Percentiles rank a stretch among this genome's conserved stretches.
phyloP scores from a whole-genome alignment of 53 echinoderm and acorn worm species.

The Arbacia lixula region DNA sequence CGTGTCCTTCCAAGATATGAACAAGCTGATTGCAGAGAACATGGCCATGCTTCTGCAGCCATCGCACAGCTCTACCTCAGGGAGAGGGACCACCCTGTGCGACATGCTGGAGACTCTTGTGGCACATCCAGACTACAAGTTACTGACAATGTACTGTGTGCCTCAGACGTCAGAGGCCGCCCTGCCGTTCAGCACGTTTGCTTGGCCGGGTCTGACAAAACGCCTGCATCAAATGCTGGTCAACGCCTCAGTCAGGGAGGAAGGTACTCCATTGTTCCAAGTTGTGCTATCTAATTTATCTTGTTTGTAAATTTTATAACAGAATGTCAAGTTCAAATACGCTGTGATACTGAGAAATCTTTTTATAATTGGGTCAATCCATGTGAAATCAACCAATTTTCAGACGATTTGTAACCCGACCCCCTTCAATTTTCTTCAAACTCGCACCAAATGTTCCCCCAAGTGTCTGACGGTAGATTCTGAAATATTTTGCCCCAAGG shows the following conservation, averaged over 20 bases:
- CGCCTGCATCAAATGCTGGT: constrained; percentile 92
- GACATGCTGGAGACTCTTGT: constrained; percentile 76
- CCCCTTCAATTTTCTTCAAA: too few species aligned
- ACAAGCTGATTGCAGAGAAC: constrained; percentile 72
- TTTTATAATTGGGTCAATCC: too few species aligned
- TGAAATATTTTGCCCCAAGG: too few species aligned
- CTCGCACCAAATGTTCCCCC: too few species aligned
- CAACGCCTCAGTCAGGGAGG: constrained; percentile 78
- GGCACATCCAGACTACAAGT: constrained; percentile 94
- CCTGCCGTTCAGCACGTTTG: constrained; percentile 87
- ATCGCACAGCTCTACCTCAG: neutral
- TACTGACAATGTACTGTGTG: constrained; percentile 81
- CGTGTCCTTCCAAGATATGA: constrained; percentile 92
- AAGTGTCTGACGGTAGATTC: too few species aligned
- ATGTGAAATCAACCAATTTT: too few species aligned
- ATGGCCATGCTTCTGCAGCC: constrained; percentile 38
- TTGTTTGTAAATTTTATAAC: too few species aligned
- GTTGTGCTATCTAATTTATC: too few species aligned
- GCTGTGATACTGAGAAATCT: too few species aligned
- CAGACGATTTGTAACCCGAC: too few species aligned
- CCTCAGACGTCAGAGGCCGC: constrained; percentile 87
- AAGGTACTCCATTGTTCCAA: too few species aligned
- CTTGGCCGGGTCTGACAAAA: constrained; percentile 85
- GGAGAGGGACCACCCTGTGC: constrained; percentile 58
- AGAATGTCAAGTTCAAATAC: too few species aligned